These are phyloP conservation scores for Phrynocephalus forsythii DNA, from an alignment of 2,797 vertebrate species.

Conservation along the genomic window DNA sequence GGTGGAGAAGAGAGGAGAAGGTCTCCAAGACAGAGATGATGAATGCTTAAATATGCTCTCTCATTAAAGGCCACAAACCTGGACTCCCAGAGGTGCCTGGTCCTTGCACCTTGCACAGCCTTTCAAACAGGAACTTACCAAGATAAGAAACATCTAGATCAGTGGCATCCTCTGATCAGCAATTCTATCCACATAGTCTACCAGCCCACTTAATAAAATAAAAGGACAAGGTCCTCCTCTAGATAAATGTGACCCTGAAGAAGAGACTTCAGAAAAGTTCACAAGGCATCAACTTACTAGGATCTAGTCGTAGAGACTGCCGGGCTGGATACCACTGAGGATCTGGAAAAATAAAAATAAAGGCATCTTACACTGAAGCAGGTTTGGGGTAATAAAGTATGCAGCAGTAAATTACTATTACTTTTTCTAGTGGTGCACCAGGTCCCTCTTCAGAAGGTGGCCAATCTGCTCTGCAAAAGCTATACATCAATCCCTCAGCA, in stretches of 20 bases:
- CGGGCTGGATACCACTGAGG: constrained; percentile 94
- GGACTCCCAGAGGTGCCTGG: neutral
- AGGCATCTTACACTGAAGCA: neutral
- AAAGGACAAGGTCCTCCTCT: neutral
- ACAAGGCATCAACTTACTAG: constrained; percentile 83
- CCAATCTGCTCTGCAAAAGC: no score
- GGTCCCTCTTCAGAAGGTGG: no score
- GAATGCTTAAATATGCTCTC: neutral
- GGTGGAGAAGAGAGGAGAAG: no score
- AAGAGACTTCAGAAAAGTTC: neutral
- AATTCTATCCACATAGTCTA: neutral
- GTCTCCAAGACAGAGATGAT: neutral
- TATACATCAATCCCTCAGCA: no score
- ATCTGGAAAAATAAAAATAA: constrained; percentile 77
- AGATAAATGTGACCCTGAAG: neutral
- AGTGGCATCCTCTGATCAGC: neutral
- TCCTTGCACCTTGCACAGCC: neutral
- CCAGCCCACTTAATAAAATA: neutral
- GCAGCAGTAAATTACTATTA: no score
- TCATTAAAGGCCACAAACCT: neutral
- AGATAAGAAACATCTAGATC: neutral
- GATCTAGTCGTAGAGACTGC: constrained; percentile 92
- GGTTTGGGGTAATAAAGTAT: no score
- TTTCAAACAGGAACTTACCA: constrained; percentile 6
- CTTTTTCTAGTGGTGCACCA: no score